These are phyloP conservation scores for Melikaiella ostensackeni DNA, from an alignment of 2,888 invertebrate species.

Conservation along the genomic window DNA sequence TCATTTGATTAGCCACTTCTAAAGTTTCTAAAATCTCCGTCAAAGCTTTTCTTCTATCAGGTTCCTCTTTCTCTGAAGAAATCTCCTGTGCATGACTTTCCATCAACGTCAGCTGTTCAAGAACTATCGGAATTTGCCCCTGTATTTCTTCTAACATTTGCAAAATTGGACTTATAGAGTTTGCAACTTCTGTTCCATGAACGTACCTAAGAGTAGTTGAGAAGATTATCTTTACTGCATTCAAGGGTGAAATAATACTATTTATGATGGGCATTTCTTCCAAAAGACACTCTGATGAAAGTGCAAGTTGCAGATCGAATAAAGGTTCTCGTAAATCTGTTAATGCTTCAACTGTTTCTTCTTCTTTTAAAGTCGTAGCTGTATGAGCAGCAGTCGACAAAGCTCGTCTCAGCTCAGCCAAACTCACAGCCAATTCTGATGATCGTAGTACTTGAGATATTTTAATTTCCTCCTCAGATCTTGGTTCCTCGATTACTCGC, in stretches of 20 bases:
- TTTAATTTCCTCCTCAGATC: conserved; percentile 54
- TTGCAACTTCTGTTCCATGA: conserved; percentile 52
- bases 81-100: conserved; percentile 41
- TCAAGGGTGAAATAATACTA: conserved; percentile 80
- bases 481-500: conserved; percentile 62
- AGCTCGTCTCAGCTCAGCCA: conserved; percentile 66
- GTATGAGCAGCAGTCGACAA: conserved; percentile 68
- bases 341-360: conserved; percentile 65
- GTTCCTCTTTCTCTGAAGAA: conserved; percentile 40
- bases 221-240: conserved; percentile 82
- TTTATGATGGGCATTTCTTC: conserved; percentile 80
- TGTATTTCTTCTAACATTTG: conserved; percentile 66
- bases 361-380: conserved; percentile 67
- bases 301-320: conserved; percentile 62
- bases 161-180: conserved; percentile 58
- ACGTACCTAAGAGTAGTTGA: conserved; percentile 84
- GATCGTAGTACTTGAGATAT: conserved; percentile 40
- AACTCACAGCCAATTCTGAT: conserved; percentile 62
- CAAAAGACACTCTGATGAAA: conserved; percentile 69
- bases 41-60: conserved; percentile 41
- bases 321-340: conserved; percentile 67
- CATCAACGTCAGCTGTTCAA: conserved; percentile 48
- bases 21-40: conserved; percentile 54
- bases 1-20: conserved; percentile 63
- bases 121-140: conserved; percentile 59